Percentiles rank a stretch among this genome's conserved stretches.
Conservation (phyloP, 2,888 invertebrate genomes). For the Stenurella melanura region DNA sequence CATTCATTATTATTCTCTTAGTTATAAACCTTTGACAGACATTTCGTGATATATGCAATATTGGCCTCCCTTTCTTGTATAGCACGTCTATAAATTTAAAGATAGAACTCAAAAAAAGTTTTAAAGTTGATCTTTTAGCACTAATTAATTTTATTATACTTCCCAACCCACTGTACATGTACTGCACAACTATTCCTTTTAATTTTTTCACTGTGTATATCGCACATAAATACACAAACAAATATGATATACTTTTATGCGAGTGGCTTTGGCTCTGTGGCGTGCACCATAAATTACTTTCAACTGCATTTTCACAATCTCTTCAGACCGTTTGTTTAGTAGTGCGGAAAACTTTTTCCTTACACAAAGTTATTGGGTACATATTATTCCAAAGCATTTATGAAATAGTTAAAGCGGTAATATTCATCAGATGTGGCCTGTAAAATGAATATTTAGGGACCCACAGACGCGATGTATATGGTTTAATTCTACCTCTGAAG, state of each 20-base stretch:
- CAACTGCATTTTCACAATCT: conserved; percentile 8
- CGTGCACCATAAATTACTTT: conserved; percentile 4
- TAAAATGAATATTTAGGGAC: conserved; percentile 37
- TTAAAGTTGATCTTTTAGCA: too few species aligned
- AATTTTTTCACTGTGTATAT: too few species aligned
- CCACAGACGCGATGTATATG: conserved; percentile 32
- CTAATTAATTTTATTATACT: too few species aligned
- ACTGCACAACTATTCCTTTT: too few species aligned
- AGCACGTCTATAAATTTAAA: too few species aligned
- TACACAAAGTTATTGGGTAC: background rate
- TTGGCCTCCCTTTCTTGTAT: too few species aligned
- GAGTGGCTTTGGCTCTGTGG: background rate
- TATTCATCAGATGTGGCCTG: conserved; percentile 40
- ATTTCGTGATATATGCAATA: too few species aligned
- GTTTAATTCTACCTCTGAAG: conserved; percentile 28
- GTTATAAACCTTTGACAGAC: too few species aligned
- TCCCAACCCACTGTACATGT: too few species aligned
- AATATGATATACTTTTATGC: background rate
- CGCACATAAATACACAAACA: too few species aligned
- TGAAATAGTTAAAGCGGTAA: conserved; percentile 31
- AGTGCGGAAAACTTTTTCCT: conserved; percentile 10
- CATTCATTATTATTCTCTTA: too few species aligned
- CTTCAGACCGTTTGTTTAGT: conserved; percentile 9
- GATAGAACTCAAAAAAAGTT: too few species aligned
- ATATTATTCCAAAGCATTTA: conserved; percentile 24